These are phyloP conservation scores for Morelia viridis DNA, from an alignment of 2,797 vertebrate genomes.

Conservation along the genomic window DNA sequence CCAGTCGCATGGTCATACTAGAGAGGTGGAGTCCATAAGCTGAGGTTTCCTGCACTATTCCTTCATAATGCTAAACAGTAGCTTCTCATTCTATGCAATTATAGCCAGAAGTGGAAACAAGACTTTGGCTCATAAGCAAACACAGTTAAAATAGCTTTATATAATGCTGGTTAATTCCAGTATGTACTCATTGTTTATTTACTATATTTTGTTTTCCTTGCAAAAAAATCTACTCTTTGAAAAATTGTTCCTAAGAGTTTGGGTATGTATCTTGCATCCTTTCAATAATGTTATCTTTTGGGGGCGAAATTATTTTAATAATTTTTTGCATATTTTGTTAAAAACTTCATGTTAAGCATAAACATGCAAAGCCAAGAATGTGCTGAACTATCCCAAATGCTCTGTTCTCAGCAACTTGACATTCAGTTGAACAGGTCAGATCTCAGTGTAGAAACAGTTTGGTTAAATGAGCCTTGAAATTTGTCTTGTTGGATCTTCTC, in stretches of 20 bases:
- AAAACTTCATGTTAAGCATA: background rate
- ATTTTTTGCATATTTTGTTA: background rate
- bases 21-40: background rate
- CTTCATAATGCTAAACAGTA: background rate
- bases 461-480: background rate
- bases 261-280: background rate
- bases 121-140: background rate
- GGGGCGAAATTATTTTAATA: background rate
- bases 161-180: background rate
- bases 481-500: background rate
- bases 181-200: background rate
- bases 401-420: constrained; percentile 1
- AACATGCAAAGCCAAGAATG: no score
- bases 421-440: background rate
- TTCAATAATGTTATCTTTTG: background rate
- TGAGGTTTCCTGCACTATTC: background rate
- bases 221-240: background rate
- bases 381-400: background rate
- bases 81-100: background rate
- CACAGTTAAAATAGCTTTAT: background rate
- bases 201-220: background rate
- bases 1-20: background rate
- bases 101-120: background rate
- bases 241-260: background rate
- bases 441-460: background rate